phyloP scores from a whole-genome alignment of 2,888 invertebrate genomes.

The Lissonota sp. region DNA sequence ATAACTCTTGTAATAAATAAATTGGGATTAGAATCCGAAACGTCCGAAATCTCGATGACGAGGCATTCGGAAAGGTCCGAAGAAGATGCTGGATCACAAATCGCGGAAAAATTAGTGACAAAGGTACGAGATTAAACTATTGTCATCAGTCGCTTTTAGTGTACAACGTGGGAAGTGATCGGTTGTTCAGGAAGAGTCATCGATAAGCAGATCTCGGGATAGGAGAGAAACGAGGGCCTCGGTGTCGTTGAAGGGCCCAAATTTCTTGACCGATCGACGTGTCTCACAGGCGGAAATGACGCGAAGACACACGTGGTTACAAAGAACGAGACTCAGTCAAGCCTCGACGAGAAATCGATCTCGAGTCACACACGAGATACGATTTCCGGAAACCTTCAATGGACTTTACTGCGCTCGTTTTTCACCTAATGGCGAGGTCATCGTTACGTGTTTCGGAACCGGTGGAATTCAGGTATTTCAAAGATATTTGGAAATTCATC shows the following conservation, averaged over 20 bases:
- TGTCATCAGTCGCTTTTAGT: background rate
- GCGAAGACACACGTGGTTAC: conserved; percentile 70
- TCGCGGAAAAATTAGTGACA: conserved; percentile 12
- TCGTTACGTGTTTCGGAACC: conserved; percentile 85
- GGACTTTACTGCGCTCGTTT: conserved; percentile 83
- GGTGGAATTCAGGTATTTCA: conserved; percentile 85
- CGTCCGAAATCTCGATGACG: conserved; percentile 11
- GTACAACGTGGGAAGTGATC: background rate
- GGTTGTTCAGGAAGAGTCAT: conserved; percentile 23
- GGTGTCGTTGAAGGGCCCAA: conserved; percentile 39
- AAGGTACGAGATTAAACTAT: background rate
- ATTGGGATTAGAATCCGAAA: conserved; percentile 27
- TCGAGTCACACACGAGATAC: conserved; percentile 72
- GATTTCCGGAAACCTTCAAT: conserved; percentile 76
- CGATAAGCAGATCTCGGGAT: conserved; percentile 2
- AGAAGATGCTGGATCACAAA: conserved; percentile 5
- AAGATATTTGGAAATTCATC: no score
- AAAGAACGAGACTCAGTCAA: conserved; percentile 65
- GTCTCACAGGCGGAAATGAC: conserved; percentile 69
- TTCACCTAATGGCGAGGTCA: conserved; percentile 82
- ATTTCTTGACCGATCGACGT: conserved; percentile 68
- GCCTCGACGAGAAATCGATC: conserved; percentile 66
- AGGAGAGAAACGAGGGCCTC: conserved; percentile 29
- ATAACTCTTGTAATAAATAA: background rate
- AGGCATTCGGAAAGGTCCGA: conserved; percentile 13